Evolutionary conservation across 2,888 invertebrate genomes (phyloP), one percentile per base, ranked within the genome.

Genomic region (Mythimna lalbum): DNA sequence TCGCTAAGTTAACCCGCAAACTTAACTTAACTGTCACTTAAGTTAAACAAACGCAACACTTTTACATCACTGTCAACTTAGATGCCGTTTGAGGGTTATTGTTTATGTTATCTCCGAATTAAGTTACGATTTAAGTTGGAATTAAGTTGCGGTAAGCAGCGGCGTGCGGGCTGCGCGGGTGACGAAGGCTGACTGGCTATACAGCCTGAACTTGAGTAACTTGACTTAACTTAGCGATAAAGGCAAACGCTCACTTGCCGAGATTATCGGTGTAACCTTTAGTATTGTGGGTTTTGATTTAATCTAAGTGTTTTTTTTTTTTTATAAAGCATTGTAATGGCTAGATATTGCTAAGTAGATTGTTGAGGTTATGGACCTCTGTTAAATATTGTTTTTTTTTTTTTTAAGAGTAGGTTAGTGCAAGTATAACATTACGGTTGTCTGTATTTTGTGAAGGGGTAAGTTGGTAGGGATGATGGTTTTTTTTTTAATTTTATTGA

Each of bases 51-150:
- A 69, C 63, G 53, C 52, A 27, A 59, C 57, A 57, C 53, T 73
- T 72, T 55, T 53, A 59, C 55, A 79, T 68, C 76, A 80, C 73
- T 69, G 61, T 78, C 27, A 63, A 86, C 63, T 78, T 66, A 43
- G 39, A 60, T 59, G 62, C 65, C 64, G 69, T 68, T 59, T 61
- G 7, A 49, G 47, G 55, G 57, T 61, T 62, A 65, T 77, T 82
- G 69, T 83, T 80, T 79, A 66, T 71, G 69, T 73, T 80, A 81
- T 79, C 71, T 77, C 70, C 88, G 87, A 82, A 71, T 75, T 87
- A 90, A 90, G 88, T 91, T 90, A 84, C 87, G 90, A 86, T 61
- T 79, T 87, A 89, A 89, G 89, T 90, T 86, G 62, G 59, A 66
- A 69, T 75, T 83, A 85, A 86, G 87, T 82, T 73, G 61, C 50